A percentile compares a stretch with the other conserved stretches of the same genome.
Conservation (phyloP, 2,888 invertebrate genomes). For the Acronicta alni region DNA sequence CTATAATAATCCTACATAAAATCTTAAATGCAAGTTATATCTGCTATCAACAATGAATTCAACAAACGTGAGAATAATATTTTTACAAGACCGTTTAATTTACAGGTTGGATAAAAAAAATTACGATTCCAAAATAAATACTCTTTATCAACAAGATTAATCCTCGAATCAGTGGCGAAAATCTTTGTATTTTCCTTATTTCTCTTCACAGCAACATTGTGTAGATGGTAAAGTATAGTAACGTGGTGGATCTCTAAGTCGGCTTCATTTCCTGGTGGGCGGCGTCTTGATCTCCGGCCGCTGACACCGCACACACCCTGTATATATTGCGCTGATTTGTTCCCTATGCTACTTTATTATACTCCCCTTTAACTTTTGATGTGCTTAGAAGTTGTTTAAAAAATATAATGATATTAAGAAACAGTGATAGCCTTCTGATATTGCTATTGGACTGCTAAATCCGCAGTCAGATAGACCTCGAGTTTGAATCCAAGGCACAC, state of each 20-base stretch:
- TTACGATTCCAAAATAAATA: background rate
- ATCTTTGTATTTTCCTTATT: conserved; percentile 49
- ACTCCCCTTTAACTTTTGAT: too few relatives aligned
- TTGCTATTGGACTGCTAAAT: too few relatives aligned
- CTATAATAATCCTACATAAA: too few relatives aligned
- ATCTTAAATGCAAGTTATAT: background rate
- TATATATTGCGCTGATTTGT: conserved; percentile 47
- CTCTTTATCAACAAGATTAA: conserved; percentile 22
- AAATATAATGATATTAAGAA: too few relatives aligned
- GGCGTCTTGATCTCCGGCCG: conserved; percentile 65
- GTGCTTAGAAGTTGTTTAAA: too few relatives aligned
- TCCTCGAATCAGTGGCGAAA: conserved; percentile 39
- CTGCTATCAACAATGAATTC: background rate
- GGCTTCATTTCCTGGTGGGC: conserved; percentile 63
- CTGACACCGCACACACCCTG: conserved; percentile 55
- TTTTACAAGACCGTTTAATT: background rate
- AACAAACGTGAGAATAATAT: background rate
- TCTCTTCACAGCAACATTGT: conserved; percentile 47
- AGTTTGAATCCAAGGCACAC: too few relatives aligned
- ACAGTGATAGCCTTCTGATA: too few relatives aligned
- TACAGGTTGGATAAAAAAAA: conserved; percentile 1
- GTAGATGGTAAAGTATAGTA: conserved; percentile 51
- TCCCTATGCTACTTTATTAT: conserved; percentile 13
- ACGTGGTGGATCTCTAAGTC: conserved; percentile 59
- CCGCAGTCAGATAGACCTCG: too few relatives aligned